phyloP scores from a whole-genome alignment of 2,888 invertebrate genomes.

The Eristalis pertinax region DNA sequence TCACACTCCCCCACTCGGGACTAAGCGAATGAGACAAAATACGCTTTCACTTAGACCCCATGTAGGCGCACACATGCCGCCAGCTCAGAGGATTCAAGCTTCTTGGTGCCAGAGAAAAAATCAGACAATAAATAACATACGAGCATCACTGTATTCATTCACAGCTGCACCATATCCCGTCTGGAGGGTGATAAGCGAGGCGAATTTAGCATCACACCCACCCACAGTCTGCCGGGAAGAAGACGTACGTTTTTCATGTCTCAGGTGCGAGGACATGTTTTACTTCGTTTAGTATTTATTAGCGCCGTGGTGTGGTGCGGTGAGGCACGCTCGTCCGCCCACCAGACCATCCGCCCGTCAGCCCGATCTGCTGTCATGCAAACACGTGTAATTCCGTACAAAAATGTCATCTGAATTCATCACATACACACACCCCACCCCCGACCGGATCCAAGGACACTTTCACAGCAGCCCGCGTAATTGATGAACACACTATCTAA shows the following conservation, averaged over 20 bases:
- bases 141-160: background rate
- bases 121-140: background rate
- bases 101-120: background rate
- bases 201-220: background rate
- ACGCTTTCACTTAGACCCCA: background rate
- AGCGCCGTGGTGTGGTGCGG: background rate
- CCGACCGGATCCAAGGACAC: background rate
- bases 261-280: background rate
- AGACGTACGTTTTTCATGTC: background rate
- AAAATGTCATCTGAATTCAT: background rate
- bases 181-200: background rate
- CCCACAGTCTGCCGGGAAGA: background rate
- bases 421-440: background rate
- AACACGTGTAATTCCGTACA: background rate
- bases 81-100: background rate
- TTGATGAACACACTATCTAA: conserved; percentile 8
- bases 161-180: background rate
- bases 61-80: background rate
- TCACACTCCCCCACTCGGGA: background rate
- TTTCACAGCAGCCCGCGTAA: background rate
- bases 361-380: background rate
- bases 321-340: background rate
- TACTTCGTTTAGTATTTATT: conserved; percentile 21
- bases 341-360: too few relatives aligned
- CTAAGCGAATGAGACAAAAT: background rate